Evolutionary conservation across 2,888 invertebrate species (phyloP), one percentile per base, ranked within the genome.

Genomic region (Oscheius myriophilus): DNA sequence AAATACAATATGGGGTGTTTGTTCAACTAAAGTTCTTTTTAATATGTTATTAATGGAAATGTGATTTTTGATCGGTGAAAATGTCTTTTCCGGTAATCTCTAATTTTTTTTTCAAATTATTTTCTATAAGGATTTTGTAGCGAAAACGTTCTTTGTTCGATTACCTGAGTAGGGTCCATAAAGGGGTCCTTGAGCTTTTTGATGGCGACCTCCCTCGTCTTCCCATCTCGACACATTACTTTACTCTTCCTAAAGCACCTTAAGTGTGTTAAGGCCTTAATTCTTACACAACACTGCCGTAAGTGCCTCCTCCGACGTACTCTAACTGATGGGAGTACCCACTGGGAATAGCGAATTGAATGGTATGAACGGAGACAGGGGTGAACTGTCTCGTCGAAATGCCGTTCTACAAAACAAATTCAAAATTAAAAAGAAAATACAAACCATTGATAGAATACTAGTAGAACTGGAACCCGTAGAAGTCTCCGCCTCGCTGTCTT

Each of bases 251-350:
- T 79, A 55, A 59, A 77, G 39, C 16, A 16, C 25, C 26, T 11
- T 6, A n/a, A 9, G 21, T 46, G 6, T n/a, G 2, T 9, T 6
- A 9, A 46, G 11, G 11, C 4, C n/a, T 6, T 9, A 6, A 2
- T 46, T 18, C 82, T 72, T 55, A 84, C 84, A 83, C 77, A 14
- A 83, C 83, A 72, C 82, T 82, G 14, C 84, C 84, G 67, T 83
- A 84, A n/a, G 78, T 73, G 18, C 84, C 84, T 11, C 82, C 81
- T 51, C 84, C 83, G 16, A 84, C 52, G 51, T 84, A 83, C 39
- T 69, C 69, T 14, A 75, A 59, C 33, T 68, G 66, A 3, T 21
- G 14, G 41, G 73, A 70, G 57, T 80, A 80, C 2, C 74, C 79
- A 46, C 73, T 65, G 16, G 79, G 80, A 52, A 84, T 72, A 16